Conservation (phyloP, 35 echinoderm and acorn worm genomes). For the Stichopus chloronotus region DNA sequence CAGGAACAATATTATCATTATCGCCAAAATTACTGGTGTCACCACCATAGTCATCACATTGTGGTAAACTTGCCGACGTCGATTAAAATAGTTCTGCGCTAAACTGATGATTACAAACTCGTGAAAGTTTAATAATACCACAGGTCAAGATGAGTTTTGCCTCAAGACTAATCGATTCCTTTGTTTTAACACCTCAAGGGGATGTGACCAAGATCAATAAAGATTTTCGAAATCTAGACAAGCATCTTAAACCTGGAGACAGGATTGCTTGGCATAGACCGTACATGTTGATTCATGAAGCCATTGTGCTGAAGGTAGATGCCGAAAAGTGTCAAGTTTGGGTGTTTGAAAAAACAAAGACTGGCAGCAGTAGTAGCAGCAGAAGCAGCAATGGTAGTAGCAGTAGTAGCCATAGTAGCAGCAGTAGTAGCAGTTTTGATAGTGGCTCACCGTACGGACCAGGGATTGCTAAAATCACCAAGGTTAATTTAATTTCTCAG, state of each 20-base stretch:
- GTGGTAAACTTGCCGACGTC: neutral
- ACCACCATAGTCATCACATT: neutral
- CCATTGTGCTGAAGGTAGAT: neutral
- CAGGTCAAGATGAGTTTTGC: neutral
- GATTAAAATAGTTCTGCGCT: neutral
- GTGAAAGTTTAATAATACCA: neutral
- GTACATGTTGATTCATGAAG: neutral
- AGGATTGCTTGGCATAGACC: slow-evolving; percentile 24
- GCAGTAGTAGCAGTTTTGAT: too few species aligned
- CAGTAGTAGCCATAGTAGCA: neutral
- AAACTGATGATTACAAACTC: neutral
- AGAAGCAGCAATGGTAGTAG: neutral
- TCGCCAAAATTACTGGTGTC: neutral
- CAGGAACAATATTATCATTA: neutral
- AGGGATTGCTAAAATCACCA: neutral
- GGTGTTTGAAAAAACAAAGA: slow-evolving; percentile 8
- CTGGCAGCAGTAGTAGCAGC: too few species aligned
- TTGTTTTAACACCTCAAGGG: neutral
- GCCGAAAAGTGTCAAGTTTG: neutral
- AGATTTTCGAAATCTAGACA: neutral
- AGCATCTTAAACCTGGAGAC: neutral
- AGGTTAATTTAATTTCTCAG: neutral
- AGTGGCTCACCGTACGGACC: too few species aligned
- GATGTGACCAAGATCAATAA: neutral
- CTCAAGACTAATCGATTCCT: neutral